Percentiles rank a stretch among this genome's conserved stretches.
phyloP scores from a whole-genome alignment of 2,888 invertebrate species.

The Oxycera nigricornis region DNA sequence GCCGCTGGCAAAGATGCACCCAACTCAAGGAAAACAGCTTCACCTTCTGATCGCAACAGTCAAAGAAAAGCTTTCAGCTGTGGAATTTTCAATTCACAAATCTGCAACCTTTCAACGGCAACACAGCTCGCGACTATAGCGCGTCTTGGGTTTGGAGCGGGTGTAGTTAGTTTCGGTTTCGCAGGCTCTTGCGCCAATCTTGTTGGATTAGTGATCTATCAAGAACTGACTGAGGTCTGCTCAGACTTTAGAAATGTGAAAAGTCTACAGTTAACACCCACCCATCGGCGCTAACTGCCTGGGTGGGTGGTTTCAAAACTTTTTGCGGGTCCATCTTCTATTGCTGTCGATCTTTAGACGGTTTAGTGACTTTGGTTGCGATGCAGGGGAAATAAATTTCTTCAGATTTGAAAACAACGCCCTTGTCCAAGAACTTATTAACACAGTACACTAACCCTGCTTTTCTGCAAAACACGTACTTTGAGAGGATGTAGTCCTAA shows the following conservation, averaged over 20 bases:
- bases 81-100: constrained; percentile 25
- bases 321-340: constrained; percentile 12
- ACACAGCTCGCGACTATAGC: neutral
- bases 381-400: no score
- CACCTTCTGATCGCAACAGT: constrained; percentile 11
- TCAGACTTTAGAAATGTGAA: constrained; percentile 18
- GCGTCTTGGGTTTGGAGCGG: constrained; percentile 16
- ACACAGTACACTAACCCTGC: no score
- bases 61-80: constrained; percentile 30
- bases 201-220: constrained; percentile 35
- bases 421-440: constrained; percentile 31
- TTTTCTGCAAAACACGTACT: no score
- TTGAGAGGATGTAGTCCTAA: no score
- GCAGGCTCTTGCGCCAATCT: neutral
- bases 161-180: neutral
- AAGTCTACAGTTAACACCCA: constrained; percentile 11
- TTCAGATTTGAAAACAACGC: constrained; percentile 20
- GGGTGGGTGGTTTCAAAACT: constrained; percentile 13
- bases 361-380: neutral
- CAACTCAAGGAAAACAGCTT: constrained; percentile 46
- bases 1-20: constrained; percentile 41
- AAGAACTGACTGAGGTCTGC: constrained; percentile 24
- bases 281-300: neutral
- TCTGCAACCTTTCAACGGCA: neutral
- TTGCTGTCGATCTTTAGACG: neutral